Percentiles rank a stretch among this genome's conserved stretches.
Evolutionary conservation across 2,888 invertebrate species (phyloP).

Genomic region (Tenthredo amoena): DNA sequence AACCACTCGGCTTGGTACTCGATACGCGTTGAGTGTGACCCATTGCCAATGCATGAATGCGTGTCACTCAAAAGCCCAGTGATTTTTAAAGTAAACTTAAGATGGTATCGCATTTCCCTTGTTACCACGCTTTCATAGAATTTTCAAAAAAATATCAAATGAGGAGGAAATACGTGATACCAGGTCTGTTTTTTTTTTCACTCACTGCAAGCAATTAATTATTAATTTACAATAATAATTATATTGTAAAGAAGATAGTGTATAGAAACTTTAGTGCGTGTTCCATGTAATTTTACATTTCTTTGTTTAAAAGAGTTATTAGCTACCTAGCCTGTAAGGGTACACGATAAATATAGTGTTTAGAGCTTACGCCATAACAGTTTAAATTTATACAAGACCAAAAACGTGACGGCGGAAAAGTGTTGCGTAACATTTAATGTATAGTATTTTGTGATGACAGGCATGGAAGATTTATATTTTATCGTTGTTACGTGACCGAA

Average conservation of each 20-base stretch:
- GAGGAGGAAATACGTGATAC: neutral
- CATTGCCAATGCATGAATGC: conserved; percentile 33
- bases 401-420: conserved; percentile 36
- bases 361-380: conserved; percentile 33
- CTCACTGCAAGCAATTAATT: neutral
- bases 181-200: neutral
- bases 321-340: neutral
- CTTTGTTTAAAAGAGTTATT: neutral
- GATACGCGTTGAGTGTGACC: neutral
- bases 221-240: neutral
- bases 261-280: conserved; percentile 29
- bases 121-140: neutral
- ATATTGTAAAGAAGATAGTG: neutral
- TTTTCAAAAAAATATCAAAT: neutral
- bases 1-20: conserved; percentile 17
- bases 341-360: conserved; percentile 12
- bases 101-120: conserved; percentile 5
- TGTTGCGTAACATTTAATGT: conserved; percentile 45
- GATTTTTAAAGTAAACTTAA: conserved; percentile 28
- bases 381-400: conserved; percentile 30
- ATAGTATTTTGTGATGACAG: conserved; percentile 42
- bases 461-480: conserved; percentile 29
- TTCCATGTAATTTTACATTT: conserved; percentile 11
- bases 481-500: conserved; percentile 22
- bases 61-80: neutral